Evolutionary conservation across 2,888 invertebrate genomes (phyloP).

Genomic region (Polydrusus pterygomalis): DNA sequence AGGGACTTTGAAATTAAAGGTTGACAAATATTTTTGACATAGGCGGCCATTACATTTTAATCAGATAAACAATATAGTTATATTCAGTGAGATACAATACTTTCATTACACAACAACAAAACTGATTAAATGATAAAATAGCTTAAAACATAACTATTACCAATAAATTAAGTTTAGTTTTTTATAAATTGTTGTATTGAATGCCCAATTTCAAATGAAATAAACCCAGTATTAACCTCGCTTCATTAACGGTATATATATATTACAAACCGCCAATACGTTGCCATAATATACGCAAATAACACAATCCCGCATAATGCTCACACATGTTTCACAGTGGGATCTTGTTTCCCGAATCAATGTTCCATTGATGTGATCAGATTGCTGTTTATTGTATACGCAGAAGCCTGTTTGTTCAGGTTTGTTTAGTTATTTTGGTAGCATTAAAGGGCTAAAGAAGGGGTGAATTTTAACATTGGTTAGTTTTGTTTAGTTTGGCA

Average conservation of each 20-base stretch:
- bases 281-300: slow-evolving; percentile 10
- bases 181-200: background rate
- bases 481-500: no score
- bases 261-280: slow-evolving; percentile 6
- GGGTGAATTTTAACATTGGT: no score
- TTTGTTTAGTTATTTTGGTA: background rate
- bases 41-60: no score
- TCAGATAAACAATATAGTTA: no score
- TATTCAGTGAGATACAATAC: no score
- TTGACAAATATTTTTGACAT: no score
- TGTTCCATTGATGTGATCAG: slow-evolving; percentile 3
- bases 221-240: background rate
- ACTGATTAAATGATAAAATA: no score
- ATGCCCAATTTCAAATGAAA: background rate
- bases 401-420: background rate
- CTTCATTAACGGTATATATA: background rate
- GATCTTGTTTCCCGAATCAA: slow-evolving; percentile 11
- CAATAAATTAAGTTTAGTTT: no score
- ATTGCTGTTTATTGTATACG: background rate
- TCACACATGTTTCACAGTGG: slow-evolving; percentile 22
- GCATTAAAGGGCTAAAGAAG: no score
- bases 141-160: no score
- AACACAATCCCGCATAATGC: slow-evolving; percentile 8
- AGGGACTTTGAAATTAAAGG: no score
- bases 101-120: no score